Base-by-base conservation (phyloP, 2,797 vertebrate genomes). In the Valencia hispanica region DNA sequence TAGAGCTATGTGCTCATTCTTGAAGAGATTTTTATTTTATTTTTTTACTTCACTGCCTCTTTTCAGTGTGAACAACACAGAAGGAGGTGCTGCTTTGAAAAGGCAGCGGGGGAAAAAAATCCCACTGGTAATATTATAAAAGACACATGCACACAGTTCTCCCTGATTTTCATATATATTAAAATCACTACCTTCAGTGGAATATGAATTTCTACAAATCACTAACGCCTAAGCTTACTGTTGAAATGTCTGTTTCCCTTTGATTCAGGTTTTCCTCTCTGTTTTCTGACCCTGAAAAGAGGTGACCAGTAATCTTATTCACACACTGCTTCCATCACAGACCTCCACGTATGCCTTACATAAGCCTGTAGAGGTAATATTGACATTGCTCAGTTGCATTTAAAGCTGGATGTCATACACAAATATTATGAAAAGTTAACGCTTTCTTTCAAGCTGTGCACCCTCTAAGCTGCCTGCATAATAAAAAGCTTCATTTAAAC, bases 161-260 rank as follows among this genome's bases (percentile, higher is more conserved):
- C 80, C 87, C 96, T 98, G 97, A 98, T 99, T 99, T 99, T 98
- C 97, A 99, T 99, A 98, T 98, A 99, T 98, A 99, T 99, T 98
- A 98, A 99, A 99, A 96, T 94, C 93, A 91, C 76, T 95, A 94
- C 95, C 95, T 95, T 96, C 95, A 88, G 94, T 81, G 89, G 94
- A 94, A 97, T 96, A 97, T 92, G 95, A 96, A 96, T 95, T 94
- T 93, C 95, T 89, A 93, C 92, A 92, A 89, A 94, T 89, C 85
- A 87, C 91, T 88, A 94, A 94, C 94, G 92, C 96, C 94, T 84
- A 87, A 94, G 94, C 95, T 97, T 95, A 96, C 80, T 63, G 72
- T 39, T 85, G 92, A 84, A 96, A 97, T 93, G 95, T 94, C 82
- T 90, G 79, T 89, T 88, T 89, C 73, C 88, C 91, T 91, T 91